Percentiles rank a stretch among this genome's conserved stretches.
These are phyloP conservation scores for Pteropus alecto DNA, from an alignment of 2,113 vertebrate species.

Conservation along the genomic window DNA sequence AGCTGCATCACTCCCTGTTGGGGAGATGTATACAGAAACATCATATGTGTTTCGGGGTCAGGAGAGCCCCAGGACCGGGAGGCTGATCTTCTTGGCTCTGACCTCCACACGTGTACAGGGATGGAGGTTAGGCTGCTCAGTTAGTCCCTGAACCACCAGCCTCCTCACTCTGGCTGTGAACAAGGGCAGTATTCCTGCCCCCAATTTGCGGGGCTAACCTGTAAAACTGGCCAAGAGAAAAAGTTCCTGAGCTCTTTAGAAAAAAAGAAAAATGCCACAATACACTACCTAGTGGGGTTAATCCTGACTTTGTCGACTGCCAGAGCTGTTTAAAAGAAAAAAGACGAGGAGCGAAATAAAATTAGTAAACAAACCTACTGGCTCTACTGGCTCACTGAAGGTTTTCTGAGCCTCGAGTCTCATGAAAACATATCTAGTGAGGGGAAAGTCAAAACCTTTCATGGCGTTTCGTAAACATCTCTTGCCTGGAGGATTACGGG, in stretches of 20 bases:
- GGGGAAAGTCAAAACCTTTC: background rate
- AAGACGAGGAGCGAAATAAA: background rate
- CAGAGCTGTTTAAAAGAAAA: background rate
- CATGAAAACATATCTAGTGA: background rate
- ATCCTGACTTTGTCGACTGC: background rate
- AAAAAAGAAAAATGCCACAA: background rate
- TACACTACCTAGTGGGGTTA: background rate
- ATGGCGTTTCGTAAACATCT: background rate
- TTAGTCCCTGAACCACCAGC: no score
- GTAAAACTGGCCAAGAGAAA: background rate
- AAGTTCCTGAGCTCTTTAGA: background rate
- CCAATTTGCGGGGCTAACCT: background rate
- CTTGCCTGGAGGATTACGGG: background rate
- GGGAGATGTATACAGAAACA: background rate
- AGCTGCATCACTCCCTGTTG: background rate
- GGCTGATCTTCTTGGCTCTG: background rate
- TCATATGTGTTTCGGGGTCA: rapidly evolving
- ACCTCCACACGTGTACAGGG: no score
- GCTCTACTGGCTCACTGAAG: background rate
- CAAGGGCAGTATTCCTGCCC: background rate
- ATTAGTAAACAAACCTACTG: background rate
- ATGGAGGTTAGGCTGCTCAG: no score
- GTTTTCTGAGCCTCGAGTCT: background rate
- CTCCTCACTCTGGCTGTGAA: background rate
- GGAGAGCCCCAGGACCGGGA: background rate